phyloP scores from a whole-genome alignment of 2,888 invertebrate genomes.

The Anticlea derivata region DNA sequence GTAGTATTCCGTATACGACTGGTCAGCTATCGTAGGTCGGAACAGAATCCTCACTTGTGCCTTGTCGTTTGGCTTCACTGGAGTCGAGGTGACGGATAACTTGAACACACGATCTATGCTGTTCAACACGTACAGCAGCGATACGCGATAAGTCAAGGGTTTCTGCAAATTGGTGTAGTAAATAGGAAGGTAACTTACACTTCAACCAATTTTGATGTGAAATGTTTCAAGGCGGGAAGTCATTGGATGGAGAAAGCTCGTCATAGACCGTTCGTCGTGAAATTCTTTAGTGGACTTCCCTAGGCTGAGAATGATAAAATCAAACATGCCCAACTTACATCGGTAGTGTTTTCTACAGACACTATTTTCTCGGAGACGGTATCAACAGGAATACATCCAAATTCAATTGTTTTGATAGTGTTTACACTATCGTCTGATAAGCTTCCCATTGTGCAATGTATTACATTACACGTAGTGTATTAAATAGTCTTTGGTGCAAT shows the following conservation, averaged over 20 bases:
- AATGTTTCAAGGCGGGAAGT: too few species aligned
- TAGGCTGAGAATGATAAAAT: not conserved
- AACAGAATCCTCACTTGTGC: conserved; percentile 59
- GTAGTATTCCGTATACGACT: conserved; percentile 73
- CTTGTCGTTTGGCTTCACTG: conserved; percentile 53
- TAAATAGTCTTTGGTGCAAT: too few species aligned
- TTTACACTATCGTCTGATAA: conserved; percentile 52
- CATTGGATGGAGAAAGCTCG: too few species aligned
- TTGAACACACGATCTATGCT: conserved; percentile 71
- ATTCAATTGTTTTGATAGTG: conserved; percentile 59
- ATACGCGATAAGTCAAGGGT: conserved; percentile 58
- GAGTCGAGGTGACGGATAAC: conserved; percentile 53
- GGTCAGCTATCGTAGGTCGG: conserved; percentile 61
- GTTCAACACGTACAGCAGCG: conserved; percentile 63
- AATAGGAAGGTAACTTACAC: not conserved
- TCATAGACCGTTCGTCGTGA: too few species aligned
- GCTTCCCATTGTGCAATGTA: conserved; percentile 1
- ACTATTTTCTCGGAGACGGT: conserved; percentile 55
- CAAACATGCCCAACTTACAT: conserved; percentile 46
- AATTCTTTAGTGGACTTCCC: too few species aligned
- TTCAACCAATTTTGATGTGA: too few species aligned
- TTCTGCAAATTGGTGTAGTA: conserved; percentile 49
- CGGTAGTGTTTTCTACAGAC: conserved; percentile 54
- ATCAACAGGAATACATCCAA: conserved; percentile 66
- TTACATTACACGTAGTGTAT: too few species aligned